Evolutionary conservation across 2,113 vertebrate genomes (phyloP), one percentile per base, ranked within the genome.

Genomic region (Ammospiza nelsoni): DNA sequence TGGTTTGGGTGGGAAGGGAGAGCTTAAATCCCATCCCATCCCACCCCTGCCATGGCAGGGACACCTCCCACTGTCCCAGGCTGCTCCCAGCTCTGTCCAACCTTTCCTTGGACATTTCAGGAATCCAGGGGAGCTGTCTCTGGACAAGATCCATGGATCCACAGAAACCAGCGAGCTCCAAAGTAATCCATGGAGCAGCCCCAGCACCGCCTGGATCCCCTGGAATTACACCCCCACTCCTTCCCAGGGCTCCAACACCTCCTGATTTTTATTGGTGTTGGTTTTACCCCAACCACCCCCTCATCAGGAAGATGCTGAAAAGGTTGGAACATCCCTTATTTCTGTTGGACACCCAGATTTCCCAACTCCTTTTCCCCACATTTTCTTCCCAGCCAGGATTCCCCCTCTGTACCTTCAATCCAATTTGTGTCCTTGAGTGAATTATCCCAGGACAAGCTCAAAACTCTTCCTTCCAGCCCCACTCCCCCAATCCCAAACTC

Each of bases 271-370:
- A 27, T 43, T 18, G 52, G 48, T 14, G 41, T 6, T 84, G 55
- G 23, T 55, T 93, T 71, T 39, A 28, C 61, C 58, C 57, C 72
- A 77, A 22, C 29, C 65, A 65, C 27, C 22, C 12, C 15, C 63
- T 76, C 59, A 24, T 4, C 25, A n/a, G 58, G 49, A 89, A 90
- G 80, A 33, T 17, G 68, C 59, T 87, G 89, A 68, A 54, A 9
- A 73, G 39, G 62, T 46, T 2, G 46, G n/a, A 58, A 92, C 63
- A 11, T 9, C 43, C 74, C 57, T 1, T 1, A 55, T 41, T 25
- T 46, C 80, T 0, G 0, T 3, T 14, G 61, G 29, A 52, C 3
- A 2, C 16, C 4, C 73, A 63, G 52, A 57, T 67, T 59, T n/a
- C 72, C 82, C 67, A 51, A 2, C 19, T 29, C 49, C 17, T 41